Evolutionary conservation across 2,888 invertebrate species (phyloP).

Genomic region (Rhagonycha lutea): DNA sequence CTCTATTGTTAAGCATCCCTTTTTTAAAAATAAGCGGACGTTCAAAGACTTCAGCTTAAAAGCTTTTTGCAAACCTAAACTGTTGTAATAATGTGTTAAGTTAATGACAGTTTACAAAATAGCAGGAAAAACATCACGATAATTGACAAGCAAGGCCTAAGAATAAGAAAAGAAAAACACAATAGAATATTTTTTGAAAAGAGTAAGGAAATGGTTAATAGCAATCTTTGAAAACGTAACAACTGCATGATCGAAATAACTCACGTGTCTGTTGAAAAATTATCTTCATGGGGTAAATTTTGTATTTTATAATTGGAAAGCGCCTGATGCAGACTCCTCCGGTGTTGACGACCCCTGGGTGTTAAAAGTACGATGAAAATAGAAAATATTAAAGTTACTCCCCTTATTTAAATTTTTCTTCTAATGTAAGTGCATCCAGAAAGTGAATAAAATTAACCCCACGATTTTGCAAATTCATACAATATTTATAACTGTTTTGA

Average conservation of each 20-base stretch:
- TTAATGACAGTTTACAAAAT: neutral
- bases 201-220: neutral
- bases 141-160: neutral
- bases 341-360: neutral
- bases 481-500: neutral
- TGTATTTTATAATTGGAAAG: neutral
- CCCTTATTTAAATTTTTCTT: neutral
- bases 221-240: neutral
- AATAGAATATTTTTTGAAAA: neutral
- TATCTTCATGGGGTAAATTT: neutral
- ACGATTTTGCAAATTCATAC: neutral
- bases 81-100: neutral
- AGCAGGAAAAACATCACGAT: neutral
- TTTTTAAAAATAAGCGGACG: neutral
- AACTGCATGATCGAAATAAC: neutral
- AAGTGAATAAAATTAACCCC: neutral
- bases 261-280: neutral
- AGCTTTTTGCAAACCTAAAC: neutral
- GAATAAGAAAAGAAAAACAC: neutral
- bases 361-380: neutral
- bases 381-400: neutral
- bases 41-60: neutral
- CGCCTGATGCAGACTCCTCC: neutral
- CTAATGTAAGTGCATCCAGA: neutral
- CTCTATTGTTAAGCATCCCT: neutral